Evolutionary conservation across 2,113 vertebrate genomes (phyloP).

Genomic region (Oncorhynchus clarkii): DNA sequence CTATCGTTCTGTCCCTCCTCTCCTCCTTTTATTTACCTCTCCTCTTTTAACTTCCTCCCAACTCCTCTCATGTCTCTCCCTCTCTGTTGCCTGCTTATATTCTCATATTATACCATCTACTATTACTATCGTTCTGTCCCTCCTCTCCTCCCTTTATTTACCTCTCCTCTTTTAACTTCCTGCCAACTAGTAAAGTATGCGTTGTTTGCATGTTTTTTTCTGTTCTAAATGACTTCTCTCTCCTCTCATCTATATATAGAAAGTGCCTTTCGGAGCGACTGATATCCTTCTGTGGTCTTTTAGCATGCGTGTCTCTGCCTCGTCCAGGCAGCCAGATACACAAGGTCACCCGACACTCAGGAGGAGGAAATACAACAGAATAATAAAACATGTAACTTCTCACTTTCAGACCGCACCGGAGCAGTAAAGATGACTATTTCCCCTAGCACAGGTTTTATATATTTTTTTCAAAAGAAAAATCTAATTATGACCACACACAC

Average conservation of each 20-base stretch:
- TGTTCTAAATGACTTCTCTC: slow-evolving; percentile 30
- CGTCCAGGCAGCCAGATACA: slow-evolving; percentile 36
- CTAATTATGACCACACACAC: slow-evolving; percentile 40
- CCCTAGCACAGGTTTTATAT: slow-evolving; percentile 24
- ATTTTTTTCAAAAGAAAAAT: slow-evolving; percentile 42
- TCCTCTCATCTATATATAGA: slow-evolving; percentile 52
- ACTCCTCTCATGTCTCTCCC: not conserved
- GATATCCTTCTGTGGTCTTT: slow-evolving; percentile 48
- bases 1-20: too few species aligned
- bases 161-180: too few species aligned
- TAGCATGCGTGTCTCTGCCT: slow-evolving; percentile 43
- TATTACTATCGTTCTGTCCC: too few species aligned
- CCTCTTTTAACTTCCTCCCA: not conserved
- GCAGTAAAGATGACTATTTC: slow-evolving; percentile 67
- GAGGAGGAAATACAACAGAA: slow-evolving; percentile 47
- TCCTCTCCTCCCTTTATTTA: too few species aligned
- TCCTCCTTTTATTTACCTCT: too few species aligned
- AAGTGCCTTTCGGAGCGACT: slow-evolving; percentile 30
- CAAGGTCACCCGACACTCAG: slow-evolving; percentile 64
- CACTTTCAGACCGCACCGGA: slow-evolving; percentile 66
- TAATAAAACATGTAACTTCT: slow-evolving; percentile 68
- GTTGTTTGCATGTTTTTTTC: slow-evolving; percentile 41
- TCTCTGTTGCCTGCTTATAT: slow-evolving; percentile 29
- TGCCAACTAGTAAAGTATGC: too few species aligned
- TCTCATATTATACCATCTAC: too few species aligned